These are phyloP conservation scores for Anabas testudineus DNA, from an alignment of 2,797 vertebrate species.

Conservation along the genomic window DNA sequence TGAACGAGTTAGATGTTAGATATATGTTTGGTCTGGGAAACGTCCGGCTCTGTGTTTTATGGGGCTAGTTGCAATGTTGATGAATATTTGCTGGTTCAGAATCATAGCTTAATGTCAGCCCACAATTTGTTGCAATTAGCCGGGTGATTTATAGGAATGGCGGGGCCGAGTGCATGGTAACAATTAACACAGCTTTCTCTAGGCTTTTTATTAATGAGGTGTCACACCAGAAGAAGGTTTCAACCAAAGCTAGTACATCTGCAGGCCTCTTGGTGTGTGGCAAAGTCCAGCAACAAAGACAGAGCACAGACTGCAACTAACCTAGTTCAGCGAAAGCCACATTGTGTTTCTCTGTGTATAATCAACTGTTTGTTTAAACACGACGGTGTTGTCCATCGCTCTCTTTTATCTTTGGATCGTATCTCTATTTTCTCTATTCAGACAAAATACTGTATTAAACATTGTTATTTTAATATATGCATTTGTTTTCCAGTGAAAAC, in stretches of 20 bases:
- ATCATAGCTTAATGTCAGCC: slow-evolving; percentile 89
- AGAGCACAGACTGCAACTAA: slow-evolving; percentile 16
- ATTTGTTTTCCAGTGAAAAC: slow-evolving; percentile 3
- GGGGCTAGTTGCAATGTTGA: slow-evolving; percentile 84
- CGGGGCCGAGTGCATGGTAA: slow-evolving; percentile 80
- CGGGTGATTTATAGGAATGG: slow-evolving; percentile 85
- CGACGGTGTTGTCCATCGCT: neutral
- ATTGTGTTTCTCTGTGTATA: slow-evolving; percentile 11
- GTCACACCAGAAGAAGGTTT: slow-evolving; percentile 74
- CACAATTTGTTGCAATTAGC: slow-evolving; percentile 88
- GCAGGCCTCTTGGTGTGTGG: slow-evolving; percentile 68
- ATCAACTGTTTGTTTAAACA: neutral
- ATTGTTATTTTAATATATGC: slow-evolving; percentile 6
- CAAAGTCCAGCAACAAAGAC: slow-evolving; percentile 34
- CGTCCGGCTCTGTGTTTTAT: slow-evolving; percentile 79
- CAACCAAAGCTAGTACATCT: slow-evolving; percentile 71
- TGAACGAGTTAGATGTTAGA: slow-evolving; percentile 75
- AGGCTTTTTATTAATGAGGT: slow-evolving; percentile 85
- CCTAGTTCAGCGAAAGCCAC: slow-evolving; percentile 27
- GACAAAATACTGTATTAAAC: neutral
- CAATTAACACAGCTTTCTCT: slow-evolving; percentile 85
- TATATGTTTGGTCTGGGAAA: slow-evolving; percentile 82
- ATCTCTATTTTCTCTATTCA: neutral
- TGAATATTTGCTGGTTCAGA: slow-evolving; percentile 86
- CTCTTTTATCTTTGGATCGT: neutral